A percentile compares a stretch with the other conserved stretches of the same genome.
These are phyloP conservation scores for Aphelinus atriplicis DNA, from an alignment of 1,140 invertebrate species.

Conservation along the genomic window DNA sequence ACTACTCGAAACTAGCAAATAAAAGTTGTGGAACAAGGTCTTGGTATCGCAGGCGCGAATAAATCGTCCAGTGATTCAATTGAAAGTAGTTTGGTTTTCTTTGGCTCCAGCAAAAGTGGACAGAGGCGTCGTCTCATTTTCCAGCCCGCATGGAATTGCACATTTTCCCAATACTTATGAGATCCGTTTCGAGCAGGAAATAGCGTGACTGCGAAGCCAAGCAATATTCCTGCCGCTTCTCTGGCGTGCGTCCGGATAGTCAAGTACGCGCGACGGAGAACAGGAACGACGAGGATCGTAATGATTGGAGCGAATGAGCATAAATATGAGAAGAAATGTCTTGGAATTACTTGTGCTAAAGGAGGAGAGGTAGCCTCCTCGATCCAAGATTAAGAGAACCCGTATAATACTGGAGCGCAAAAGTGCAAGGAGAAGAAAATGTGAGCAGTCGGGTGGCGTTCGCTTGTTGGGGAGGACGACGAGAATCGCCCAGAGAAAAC, in stretches of 20 bases:
- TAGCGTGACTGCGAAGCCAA: background rate
- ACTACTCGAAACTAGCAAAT: too few species aligned
- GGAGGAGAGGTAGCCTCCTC: background rate
- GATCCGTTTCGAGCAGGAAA: conserved; percentile 11
- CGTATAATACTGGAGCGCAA: background rate
- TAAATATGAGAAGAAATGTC: conserved; percentile 42
- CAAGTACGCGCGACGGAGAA: background rate
- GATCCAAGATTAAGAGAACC: conserved; percentile 26
- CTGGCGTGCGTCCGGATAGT: background rate
- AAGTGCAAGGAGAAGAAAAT: background rate
- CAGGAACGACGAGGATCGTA: conserved; percentile 16
- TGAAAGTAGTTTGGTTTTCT: conserved; percentile 13
- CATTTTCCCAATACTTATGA: conserved; percentile 28
- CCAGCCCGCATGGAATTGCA: conserved; percentile 22
- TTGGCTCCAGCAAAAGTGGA: background rate
- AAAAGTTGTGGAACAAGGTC: background rate
- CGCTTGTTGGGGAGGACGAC: background rate
- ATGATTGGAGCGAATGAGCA: conserved; percentile 40
- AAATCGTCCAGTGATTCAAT: conserved; percentile 31
- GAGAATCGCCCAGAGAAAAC: background rate
- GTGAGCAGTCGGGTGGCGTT: background rate
- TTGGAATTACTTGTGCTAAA: conserved; percentile 28
- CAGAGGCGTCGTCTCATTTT: conserved; percentile 38
- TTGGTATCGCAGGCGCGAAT: background rate
- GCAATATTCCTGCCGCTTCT: too few species aligned